Base-by-base conservation (phyloP, 2,113 vertebrate species). In the Dromiciops gliroides region DNA sequence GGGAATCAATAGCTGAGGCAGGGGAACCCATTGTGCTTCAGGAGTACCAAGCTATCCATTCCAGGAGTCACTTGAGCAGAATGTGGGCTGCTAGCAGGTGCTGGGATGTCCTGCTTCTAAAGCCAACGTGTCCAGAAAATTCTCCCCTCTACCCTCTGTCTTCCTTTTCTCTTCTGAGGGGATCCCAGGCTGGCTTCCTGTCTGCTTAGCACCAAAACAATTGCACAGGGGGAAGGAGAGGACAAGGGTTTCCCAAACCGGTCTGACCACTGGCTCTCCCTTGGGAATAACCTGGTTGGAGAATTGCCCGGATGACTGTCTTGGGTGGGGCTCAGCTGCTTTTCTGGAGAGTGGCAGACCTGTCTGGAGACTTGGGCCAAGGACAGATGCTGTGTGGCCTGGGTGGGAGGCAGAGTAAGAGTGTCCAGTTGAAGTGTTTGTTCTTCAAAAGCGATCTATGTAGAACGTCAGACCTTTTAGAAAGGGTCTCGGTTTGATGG, bases 161-260 rank as follows among this genome's bases (percentile, higher is more conserved):
- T 26, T 37, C 60, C 28, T 37, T 67, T 83, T 19, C n/a, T n/a
- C 37, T 75, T n/a, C 60, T 75, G 60, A 83, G 67, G 67, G 67
- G n/a, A 23, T 83, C n/a, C n/a, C 67, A 24, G 10, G 24, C 48
- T 89, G 49, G 7, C 24, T 44, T 37, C 25, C n/a, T 67, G 50
- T 48, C 48, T n/a, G 48, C 60, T 89, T 23, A 22, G 67, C 19
- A 83, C 67, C 16, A 22, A 83, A 83, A 83, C 67, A 83, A 2
- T 83, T 5, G 8, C n/a, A 44, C 0, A 24, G n/a, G 67, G 67
- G 67, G n/a, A 44, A 23, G 47, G 37, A 47, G 60, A 90, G 50
- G 93, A 51, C 88, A 50, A 90, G 52, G 91, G 92, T 90, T 83
- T 96, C 97, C 91, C 95, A 96, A 97, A 96, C 96, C 92, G 93